phyloP scores from a whole-genome alignment of 2,888 invertebrate species.

The Mimachlamys varia region DNA sequence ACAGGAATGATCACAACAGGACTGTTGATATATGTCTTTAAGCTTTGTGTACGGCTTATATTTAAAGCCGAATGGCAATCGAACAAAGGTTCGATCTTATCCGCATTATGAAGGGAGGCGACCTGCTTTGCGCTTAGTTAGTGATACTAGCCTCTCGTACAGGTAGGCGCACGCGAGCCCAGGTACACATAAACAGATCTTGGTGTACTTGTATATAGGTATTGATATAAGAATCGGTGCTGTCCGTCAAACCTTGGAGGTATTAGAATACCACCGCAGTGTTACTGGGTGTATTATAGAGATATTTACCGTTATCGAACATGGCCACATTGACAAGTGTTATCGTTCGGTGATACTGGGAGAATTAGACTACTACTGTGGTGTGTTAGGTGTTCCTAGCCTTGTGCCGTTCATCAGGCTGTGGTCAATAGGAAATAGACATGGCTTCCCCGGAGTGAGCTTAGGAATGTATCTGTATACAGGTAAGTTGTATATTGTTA shows the following conservation, averaged over 20 bases:
- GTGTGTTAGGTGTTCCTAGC: background rate
- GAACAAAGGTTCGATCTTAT: slow-evolving; percentile 24
- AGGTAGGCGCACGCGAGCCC: slow-evolving; percentile 7
- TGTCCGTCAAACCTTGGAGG: background rate
- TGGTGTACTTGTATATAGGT: background rate
- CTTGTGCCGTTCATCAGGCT: background rate
- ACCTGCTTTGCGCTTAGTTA: background rate
- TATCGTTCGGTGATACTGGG: background rate
- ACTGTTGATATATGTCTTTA: slow-evolving; percentile 11
- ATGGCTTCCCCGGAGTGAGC: slow-evolving; percentile 4
- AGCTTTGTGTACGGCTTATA: background rate
- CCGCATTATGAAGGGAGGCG: background rate
- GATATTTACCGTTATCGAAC: background rate
- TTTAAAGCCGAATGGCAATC: slow-evolving; percentile 28
- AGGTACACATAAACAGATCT: background rate
- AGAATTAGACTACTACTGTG: background rate
- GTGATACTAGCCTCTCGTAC: background rate
- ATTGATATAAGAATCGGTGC: background rate
- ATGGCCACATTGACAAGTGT: slow-evolving; percentile 8
- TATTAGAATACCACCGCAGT: background rate
- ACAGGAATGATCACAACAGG: background rate
- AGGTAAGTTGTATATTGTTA: background rate
- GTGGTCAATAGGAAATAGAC: slow-evolving; percentile 16
- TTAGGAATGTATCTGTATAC: slow-evolving; percentile 14
- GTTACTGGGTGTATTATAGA: background rate